Evolutionary conservation across 2,797 vertebrate genomes (phyloP).

Genomic region (Fundulus diaphanus): DNA sequence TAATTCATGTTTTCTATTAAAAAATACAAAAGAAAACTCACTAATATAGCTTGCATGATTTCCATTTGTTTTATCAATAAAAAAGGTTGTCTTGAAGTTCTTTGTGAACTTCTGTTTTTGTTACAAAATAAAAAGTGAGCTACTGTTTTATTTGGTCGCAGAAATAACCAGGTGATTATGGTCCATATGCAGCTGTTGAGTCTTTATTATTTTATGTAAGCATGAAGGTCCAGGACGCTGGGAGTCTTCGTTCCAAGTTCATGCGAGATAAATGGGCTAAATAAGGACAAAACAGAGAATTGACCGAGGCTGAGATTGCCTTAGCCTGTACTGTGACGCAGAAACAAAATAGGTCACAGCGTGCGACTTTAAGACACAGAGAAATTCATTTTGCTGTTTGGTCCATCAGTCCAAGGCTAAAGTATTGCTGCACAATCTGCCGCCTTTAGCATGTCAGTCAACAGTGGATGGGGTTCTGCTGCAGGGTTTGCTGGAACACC

Average conservation of each 20-base stretch:
- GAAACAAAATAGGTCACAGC: not conserved
- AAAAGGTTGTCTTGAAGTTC: too few species aligned
- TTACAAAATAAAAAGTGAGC: too few species aligned
- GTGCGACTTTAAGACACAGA: slow-evolving; percentile 8
- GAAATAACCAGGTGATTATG: too few species aligned
- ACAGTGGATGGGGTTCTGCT: slow-evolving; percentile 18
- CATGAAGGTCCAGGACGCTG: not conserved
- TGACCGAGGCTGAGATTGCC: not conserved
- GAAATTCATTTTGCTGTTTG: slow-evolving; percentile 13
- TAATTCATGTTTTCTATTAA: too few species aligned
- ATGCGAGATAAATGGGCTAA: not conserved
- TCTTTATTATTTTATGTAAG: too few species aligned
- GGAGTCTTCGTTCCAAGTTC: not conserved
- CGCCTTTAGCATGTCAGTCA: slow-evolving; percentile 28
- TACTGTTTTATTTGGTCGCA: too few species aligned
- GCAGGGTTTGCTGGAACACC: slow-evolving; percentile 96
- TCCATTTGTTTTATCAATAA: too few species aligned
- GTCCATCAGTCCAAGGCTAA: slow-evolving; percentile 13
- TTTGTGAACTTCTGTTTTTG: too few species aligned
- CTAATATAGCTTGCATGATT: too few species aligned
- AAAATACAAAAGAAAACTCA: too few species aligned
- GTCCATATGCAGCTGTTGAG: too few species aligned
- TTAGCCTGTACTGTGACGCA: not conserved
- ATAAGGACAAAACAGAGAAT: not conserved
- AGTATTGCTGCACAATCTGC: slow-evolving; percentile 11